These are phyloP conservation scores for Arnoldichthys spilopterus DNA, from an alignment of 2,797 vertebrate genomes.

Conservation along the genomic window DNA sequence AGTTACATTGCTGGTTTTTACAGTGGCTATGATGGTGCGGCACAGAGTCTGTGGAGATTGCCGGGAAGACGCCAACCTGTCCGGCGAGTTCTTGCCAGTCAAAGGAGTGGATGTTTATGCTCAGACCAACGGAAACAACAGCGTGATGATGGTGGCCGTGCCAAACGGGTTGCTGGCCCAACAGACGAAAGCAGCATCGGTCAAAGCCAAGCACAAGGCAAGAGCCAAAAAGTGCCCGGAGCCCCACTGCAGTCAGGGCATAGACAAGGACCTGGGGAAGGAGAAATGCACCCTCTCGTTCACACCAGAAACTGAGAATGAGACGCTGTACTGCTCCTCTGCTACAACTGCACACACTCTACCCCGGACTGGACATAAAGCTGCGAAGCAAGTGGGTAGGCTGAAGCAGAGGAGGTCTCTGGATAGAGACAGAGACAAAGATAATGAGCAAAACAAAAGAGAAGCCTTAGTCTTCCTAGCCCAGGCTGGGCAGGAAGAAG, in stretches of 20 bases:
- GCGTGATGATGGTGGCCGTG: constrained; percentile 83
- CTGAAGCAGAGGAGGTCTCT: constrained; percentile 69
- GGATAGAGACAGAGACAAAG: constrained; percentile 58
- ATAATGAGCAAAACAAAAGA: constrained; percentile 3
- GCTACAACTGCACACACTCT: constrained; percentile 64
- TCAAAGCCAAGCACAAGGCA: constrained; percentile 73
- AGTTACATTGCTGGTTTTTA: constrained; percentile 90
- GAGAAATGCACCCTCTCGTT: constrained; percentile 66
- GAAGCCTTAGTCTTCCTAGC: constrained; percentile 34
- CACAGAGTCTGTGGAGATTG: constrained; percentile 81
- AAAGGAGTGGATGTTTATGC: constrained; percentile 81
- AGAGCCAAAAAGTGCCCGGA: constrained; percentile 76
- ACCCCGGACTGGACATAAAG: constrained; percentile 70
- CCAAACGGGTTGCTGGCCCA: constrained; percentile 76
- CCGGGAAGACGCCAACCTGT: constrained; percentile 55
- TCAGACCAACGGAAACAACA: constrained; percentile 83
- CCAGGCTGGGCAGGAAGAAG: constrained; percentile 30
- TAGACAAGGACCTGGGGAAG: constrained; percentile 38
- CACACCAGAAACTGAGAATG: constrained; percentile 71
- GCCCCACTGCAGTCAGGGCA: constrained; percentile 60
- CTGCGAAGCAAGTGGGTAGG: constrained; percentile 61
- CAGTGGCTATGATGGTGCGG: constrained; percentile 90
- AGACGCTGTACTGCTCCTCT: constrained; percentile 75
- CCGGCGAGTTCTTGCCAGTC: constrained; percentile 72
- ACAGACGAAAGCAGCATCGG: constrained; percentile 65